Base-by-base conservation (phyloP, 1,140 invertebrate species). In the Ceratina japonica region DNA sequence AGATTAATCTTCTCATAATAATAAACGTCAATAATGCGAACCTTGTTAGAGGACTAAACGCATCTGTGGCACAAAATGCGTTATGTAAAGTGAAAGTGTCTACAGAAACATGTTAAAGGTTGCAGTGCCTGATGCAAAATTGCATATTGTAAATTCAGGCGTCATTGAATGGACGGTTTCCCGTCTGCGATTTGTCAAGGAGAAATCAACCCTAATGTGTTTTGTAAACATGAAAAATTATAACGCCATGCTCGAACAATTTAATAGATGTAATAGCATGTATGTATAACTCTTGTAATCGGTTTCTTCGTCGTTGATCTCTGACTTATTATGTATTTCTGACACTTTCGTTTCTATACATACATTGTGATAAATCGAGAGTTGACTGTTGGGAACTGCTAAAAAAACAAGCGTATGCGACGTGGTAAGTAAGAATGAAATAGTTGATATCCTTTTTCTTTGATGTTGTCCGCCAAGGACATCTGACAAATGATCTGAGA, bases 81-180 rank as follows among this genome's bases (percentile, higher is more conserved):
- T 85, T 85, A 85, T 75, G 74, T 84, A 78, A 84, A 84, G 83
- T 85, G 83, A 85, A 85, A 85, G 83, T 85, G 51, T n/a, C 51
- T 62, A 12, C 64, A 56, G 65, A 66, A 62, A 58, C 58, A 16
- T 80, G 69, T 76, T 75, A 80, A 79, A 73, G 75, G 75, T 78
- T n/a, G n/a, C n/a, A n/a, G 24, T 72, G 54, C 58, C 15, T 24
- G 59, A 49, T 78, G 69, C 37, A 78, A 71, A 84, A 68, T 69
- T 51, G 15, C 71, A 20, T 61, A 72, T 68, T 56, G 69, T 73
- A 77, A 76, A 83, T 80, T 62, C 69, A 44, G 68, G 75, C 37
- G 37, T 72, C 44, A 56, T 63, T 54, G 75, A 63, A 78, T 59
- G 69, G 16, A 72, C 56, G 20, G 62, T 52, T 77, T 61, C 8